These are phyloP conservation scores for Galbula dea DNA, from an alignment of 2,113 vertebrate genomes.

Conservation along the genomic window DNA sequence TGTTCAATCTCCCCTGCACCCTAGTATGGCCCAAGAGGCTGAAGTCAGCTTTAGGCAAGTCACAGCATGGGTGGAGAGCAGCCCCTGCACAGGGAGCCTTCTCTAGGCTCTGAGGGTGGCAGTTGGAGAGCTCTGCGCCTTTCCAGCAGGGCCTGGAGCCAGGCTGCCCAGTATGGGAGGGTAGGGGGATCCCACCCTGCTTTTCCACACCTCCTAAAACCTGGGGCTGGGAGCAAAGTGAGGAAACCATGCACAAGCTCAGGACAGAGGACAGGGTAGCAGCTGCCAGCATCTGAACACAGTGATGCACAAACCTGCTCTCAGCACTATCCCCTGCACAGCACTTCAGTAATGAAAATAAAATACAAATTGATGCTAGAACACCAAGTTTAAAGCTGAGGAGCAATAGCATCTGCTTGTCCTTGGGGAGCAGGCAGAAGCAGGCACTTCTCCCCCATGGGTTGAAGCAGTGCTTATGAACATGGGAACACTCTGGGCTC, in stretches of 20 bases:
- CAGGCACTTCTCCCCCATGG: not conserved
- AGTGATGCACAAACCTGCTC: not conserved
- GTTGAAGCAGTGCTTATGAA: not conserved
- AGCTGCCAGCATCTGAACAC: not conserved
- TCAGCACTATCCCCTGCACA: not conserved
- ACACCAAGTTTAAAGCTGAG: not conserved
- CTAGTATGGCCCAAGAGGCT: accelerated
- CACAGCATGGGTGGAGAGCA: accelerated
- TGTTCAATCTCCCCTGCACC: not conserved
- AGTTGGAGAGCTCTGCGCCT: not conserved
- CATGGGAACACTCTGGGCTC: not conserved
- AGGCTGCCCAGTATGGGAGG: not conserved
- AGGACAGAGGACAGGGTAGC: not conserved
- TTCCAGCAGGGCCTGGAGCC: not conserved
- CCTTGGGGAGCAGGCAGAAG: not conserved
- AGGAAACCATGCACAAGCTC: not conserved
- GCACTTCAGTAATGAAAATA: not conserved
- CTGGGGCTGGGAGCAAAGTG: accelerated
- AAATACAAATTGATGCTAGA: not conserved
- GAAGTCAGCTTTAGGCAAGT: not conserved
- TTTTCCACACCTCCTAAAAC: not conserved
- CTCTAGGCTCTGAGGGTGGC: not conserved
- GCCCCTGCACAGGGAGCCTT: accelerated
- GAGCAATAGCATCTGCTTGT: not conserved
- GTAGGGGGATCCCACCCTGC: accelerated